These are phyloP conservation scores for Aselliscus stoliczkanus DNA, from an alignment of 2,797 vertebrate genomes.

Conservation along the genomic window DNA sequence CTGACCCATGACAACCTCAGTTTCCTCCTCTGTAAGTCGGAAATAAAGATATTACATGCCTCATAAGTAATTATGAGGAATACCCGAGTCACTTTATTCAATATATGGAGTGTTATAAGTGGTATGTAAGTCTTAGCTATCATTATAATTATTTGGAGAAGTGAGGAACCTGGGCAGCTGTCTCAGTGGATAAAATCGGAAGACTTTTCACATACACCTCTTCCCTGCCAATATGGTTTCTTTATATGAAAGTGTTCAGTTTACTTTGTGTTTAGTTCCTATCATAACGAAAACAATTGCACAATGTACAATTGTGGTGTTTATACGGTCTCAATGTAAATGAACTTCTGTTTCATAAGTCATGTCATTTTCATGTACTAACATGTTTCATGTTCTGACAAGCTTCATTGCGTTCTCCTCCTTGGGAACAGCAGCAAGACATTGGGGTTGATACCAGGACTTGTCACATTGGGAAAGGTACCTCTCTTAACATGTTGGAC, in stretches of 20 bases:
- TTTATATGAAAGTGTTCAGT: background rate
- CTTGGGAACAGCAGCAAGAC: background rate
- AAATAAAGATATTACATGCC: background rate
- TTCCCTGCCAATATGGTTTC: background rate
- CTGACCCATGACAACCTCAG: background rate
- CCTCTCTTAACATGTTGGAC: background rate
- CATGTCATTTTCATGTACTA: background rate
- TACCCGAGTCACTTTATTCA: background rate
- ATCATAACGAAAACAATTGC: background rate
- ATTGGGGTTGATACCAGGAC: background rate
- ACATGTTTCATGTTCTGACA: background rate
- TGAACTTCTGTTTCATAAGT: background rate
- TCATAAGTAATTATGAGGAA: background rate
- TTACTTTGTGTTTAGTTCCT: background rate
- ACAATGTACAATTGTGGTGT: rapidly evolving
- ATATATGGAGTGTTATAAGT: background rate
- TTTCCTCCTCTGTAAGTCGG: background rate
- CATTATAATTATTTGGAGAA: background rate
- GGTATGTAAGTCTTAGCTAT: background rate
- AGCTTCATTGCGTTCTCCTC: background rate
- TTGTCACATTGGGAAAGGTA: background rate
- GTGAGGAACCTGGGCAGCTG: background rate
- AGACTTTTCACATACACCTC: background rate
- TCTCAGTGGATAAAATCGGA: background rate
- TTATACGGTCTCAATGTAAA: background rate